phyloP scores from a whole-genome alignment of 2,113 vertebrate genomes.

The Elephantulus edwardii region DNA sequence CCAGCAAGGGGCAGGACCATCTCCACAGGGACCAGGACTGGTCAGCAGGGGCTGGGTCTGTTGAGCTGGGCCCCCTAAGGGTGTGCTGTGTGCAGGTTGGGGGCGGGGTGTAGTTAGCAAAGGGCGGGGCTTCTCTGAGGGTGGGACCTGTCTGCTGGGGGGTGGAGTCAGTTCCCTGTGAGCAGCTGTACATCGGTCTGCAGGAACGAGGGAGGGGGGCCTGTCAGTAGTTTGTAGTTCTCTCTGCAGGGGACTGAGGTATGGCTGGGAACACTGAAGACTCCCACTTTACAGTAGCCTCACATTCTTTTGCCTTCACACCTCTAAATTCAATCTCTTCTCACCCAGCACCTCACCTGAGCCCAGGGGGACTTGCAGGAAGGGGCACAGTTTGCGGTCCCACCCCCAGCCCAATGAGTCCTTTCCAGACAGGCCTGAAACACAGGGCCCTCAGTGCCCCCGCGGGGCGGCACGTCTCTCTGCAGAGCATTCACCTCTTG shows the following conservation, averaged over 20 bases:
- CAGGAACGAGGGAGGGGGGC: too few relatives aligned
- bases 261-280: background rate
- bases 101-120: background rate
- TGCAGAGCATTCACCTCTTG: background rate
- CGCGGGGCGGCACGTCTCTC: background rate
- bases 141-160: too few relatives aligned
- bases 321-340: rapidly evolving
- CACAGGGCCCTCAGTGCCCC: background rate
- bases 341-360: background rate
- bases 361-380: background rate
- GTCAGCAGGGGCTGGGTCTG: too few relatives aligned
- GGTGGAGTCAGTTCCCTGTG: too few relatives aligned
- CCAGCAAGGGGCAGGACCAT: background rate
- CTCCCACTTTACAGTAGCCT: background rate
- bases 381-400: background rate
- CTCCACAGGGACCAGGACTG: too few relatives aligned
- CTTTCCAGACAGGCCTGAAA: background rate
- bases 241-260: background rate
- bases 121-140: too few relatives aligned
- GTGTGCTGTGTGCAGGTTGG: too few relatives aligned
- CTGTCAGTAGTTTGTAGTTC: background rate
- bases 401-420: background rate
- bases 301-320: rapidly evolving
- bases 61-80: too few relatives aligned
- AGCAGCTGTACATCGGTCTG: too few relatives aligned